Conservation (phyloP, 1,140 invertebrate genomes). For the Ptiloglossa arizonensis region DNA sequence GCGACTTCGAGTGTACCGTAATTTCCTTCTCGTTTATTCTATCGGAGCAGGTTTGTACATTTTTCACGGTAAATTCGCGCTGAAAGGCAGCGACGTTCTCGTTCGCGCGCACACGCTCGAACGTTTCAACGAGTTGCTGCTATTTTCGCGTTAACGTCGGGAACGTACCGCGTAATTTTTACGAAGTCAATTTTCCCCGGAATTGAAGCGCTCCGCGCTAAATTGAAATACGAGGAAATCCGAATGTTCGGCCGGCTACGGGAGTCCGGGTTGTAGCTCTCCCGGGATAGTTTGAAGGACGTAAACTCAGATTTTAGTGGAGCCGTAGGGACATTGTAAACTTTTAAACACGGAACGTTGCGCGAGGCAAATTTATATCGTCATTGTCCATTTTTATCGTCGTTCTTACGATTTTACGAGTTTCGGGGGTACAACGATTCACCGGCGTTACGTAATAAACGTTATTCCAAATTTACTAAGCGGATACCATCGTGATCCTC, state of each 20-base stretch:
- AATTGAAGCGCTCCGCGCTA: neutral
- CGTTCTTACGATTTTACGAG: no score
- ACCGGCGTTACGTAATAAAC: no score
- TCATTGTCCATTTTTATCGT: no score
- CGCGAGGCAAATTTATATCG: no score
- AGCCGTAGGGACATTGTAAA: neutral
- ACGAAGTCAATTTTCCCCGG: neutral
- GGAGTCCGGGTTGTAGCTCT: no score
- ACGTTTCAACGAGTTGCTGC: neutral
- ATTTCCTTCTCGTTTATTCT: conserved; percentile 29
- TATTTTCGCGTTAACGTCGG: neutral
- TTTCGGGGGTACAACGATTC: no score
- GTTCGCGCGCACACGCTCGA: neutral
- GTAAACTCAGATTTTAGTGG: neutral
- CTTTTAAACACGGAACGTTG: no score
- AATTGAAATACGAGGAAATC: neutral
- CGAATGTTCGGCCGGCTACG: neutral
- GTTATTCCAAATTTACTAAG: no score
- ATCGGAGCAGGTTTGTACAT: conserved; percentile 3
- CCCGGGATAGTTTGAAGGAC: neutral
- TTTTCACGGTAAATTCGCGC: conserved; percentile 4
- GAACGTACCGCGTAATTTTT: neutral
- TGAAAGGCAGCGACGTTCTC: conserved; percentile 7
- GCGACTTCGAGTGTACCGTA: neutral
- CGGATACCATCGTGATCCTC: no score